Evolutionary conservation across 1,140 invertebrate genomes (phyloP).

Genomic region (Acromyrmex charruanus): DNA sequence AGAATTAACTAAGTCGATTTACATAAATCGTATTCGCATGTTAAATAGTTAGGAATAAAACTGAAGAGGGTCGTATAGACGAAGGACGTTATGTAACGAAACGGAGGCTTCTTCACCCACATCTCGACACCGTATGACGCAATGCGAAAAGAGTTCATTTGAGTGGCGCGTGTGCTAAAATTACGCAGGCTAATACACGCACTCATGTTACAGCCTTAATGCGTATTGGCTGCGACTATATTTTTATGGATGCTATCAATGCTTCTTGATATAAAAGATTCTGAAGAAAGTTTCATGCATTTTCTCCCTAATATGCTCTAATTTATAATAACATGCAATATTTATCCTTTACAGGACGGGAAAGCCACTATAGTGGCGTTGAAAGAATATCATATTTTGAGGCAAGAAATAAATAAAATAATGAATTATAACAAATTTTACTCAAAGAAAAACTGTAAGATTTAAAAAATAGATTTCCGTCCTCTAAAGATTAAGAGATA

Average conservation of each 20-base stretch:
- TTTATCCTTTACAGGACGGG: too few species aligned
- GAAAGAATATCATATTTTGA: too few species aligned
- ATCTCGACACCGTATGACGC: slow-evolving; percentile 65
- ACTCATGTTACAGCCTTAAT: slow-evolving; percentile 23
- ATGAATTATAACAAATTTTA: too few species aligned
- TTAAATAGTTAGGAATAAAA: slow-evolving; percentile 51
- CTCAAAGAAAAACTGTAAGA: too few species aligned
- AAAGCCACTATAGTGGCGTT: too few species aligned
- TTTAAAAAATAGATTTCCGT: too few species aligned
- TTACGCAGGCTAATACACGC: slow-evolving; percentile 70
- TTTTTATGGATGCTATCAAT: neutral
- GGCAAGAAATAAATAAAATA: too few species aligned
- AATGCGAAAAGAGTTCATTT: slow-evolving; percentile 62
- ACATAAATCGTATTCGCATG: slow-evolving; percentile 14
- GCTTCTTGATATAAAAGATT: neutral
- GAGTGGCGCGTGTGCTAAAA: slow-evolving; percentile 72
- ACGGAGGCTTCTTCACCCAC: slow-evolving; percentile 71
- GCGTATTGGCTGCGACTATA: slow-evolving; percentile 14
- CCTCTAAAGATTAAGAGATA: neutral
- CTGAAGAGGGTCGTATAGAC: slow-evolving; percentile 56
- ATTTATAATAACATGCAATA: neutral
- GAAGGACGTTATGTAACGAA: slow-evolving; percentile 73
- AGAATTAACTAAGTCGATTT: slow-evolving; percentile 19
- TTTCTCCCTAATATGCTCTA: neutral
- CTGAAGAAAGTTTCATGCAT: neutral